These are phyloP conservation scores for Hirtodrosophila histrioides DNA, from an alignment of 2,888 invertebrate genomes.

Conservation along the genomic window DNA sequence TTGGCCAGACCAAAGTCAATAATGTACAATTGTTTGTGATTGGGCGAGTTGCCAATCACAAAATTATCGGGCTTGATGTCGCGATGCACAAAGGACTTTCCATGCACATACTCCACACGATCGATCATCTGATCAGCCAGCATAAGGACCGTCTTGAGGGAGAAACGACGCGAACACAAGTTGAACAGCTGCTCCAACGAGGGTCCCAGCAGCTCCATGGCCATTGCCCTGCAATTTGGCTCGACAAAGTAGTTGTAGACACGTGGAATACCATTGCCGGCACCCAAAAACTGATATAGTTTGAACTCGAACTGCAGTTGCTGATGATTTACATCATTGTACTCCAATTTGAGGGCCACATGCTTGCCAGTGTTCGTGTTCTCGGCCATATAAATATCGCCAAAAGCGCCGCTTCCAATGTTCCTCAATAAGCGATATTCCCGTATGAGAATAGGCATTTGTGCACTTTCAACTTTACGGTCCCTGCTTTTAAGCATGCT, in stretches of 20 bases:
- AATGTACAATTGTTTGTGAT: slow-evolving; percentile 9
- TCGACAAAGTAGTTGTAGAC: neutral
- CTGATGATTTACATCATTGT: fast-evolving
- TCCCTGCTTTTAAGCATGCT: neutral
- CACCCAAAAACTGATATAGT: slow-evolving; percentile 4
- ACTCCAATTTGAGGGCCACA: slow-evolving; percentile 55
- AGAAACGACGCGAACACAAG: slow-evolving; percentile 35
- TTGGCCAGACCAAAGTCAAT: slow-evolving; percentile 57
- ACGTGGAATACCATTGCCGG: slow-evolving; percentile 25
- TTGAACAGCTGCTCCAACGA: slow-evolving; percentile 45
- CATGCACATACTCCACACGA: slow-evolving; percentile 40
- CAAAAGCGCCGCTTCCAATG: slow-evolving; percentile 48
- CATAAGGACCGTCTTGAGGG: slow-evolving; percentile 58
- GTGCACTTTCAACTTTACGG: no score
- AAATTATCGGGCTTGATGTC: slow-evolving; percentile 62
- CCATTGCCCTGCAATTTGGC: slow-evolving; percentile 10
- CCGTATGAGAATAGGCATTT: neutral
- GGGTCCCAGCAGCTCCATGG: slow-evolving; percentile 55
- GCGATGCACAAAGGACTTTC: slow-evolving; percentile 30
- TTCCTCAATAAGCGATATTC: slow-evolving; percentile 4
- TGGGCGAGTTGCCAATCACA: slow-evolving; percentile 7
- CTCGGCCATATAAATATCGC: slow-evolving; percentile 34
- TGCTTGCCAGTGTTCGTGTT: neutral
- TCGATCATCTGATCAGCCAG: slow-evolving; percentile 49
- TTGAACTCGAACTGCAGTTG: slow-evolving; percentile 26